Evolutionary conservation across 2,113 vertebrate genomes (phyloP).

Genomic region (Cyanistes caeruleus): DNA sequence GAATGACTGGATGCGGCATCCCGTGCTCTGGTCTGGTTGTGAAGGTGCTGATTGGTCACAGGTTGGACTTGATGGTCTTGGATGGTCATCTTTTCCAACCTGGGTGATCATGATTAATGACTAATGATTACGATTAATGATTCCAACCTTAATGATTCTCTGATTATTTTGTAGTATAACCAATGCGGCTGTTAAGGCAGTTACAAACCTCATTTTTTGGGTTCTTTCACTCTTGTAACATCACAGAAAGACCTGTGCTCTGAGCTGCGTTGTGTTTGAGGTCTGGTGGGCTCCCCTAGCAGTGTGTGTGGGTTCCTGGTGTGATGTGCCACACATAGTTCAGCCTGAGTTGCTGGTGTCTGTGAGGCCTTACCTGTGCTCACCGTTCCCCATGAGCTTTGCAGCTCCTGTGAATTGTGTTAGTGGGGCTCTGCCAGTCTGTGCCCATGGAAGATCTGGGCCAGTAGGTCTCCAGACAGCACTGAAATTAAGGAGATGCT

Average conservation of each 20-base stretch:
- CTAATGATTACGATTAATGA: neutral
- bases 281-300: too few relatives aligned
- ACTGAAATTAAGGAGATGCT: neutral
- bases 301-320: neutral
- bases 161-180: neutral
- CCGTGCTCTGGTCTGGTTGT: neutral
- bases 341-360: rapidly evolving
- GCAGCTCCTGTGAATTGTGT: neutral
- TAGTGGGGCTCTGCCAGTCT: neutral
- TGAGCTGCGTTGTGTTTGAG: neutral
- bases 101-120: neutral
- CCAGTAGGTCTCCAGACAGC: conserved; percentile 26
- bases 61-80: neutral
- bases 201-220: neutral
- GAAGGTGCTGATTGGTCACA: neutral
- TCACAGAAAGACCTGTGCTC: rapidly evolving
- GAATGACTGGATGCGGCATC: rapidly evolving
- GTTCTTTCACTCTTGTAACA: neutral
- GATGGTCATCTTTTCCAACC: neutral
- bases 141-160: neutral
- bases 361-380: neutral
- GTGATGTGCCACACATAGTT: rapidly evolving
- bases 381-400: neutral
- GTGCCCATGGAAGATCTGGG: neutral
- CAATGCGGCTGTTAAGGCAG: neutral